These are phyloP conservation scores for Scopus umbretta DNA, from an alignment of 2,113 vertebrate species.

Conservation along the genomic window DNA sequence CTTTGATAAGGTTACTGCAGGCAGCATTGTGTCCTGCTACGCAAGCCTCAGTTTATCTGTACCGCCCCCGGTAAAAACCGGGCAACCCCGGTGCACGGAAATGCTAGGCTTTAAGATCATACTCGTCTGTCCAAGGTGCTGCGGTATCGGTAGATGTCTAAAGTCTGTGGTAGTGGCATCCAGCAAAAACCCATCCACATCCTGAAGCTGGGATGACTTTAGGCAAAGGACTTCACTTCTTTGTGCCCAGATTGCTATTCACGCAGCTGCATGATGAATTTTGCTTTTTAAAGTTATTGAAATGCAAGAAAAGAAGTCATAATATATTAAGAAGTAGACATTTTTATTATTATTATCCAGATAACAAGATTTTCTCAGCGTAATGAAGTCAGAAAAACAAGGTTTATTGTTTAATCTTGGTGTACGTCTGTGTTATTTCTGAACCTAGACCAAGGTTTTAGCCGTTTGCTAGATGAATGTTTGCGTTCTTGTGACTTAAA, in stretches of 20 bases:
- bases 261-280: not conserved
- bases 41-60: not conserved
- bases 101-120: rapidly evolving
- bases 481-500: not conserved
- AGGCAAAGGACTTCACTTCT: not conserved
- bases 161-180: not conserved
- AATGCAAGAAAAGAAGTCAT: not conserved
- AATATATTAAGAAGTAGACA: not conserved
- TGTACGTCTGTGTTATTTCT: not conserved
- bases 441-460: not conserved
- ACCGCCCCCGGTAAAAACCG: not conserved
- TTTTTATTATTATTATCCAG: not conserved
- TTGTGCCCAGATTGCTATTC: not conserved
- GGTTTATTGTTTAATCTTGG: conserved; percentile 11
- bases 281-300: not conserved
- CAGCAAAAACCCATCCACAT: not conserved
- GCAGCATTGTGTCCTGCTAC: not conserved
- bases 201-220: not conserved
- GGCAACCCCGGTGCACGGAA: rapidly evolving
- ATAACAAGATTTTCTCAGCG: conserved; percentile 3
- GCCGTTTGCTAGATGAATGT: not conserved
- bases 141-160: rapidly evolving
- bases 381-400: conserved; percentile 30
- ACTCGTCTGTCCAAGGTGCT: rapidly evolving
- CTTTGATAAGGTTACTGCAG: not conserved